Percentiles rank a stretch among this genome's conserved stretches.
These are phyloP conservation scores for Morinoia aosen DNA, from an alignment of 2,888 invertebrate genomes.

Conservation along the genomic window DNA sequence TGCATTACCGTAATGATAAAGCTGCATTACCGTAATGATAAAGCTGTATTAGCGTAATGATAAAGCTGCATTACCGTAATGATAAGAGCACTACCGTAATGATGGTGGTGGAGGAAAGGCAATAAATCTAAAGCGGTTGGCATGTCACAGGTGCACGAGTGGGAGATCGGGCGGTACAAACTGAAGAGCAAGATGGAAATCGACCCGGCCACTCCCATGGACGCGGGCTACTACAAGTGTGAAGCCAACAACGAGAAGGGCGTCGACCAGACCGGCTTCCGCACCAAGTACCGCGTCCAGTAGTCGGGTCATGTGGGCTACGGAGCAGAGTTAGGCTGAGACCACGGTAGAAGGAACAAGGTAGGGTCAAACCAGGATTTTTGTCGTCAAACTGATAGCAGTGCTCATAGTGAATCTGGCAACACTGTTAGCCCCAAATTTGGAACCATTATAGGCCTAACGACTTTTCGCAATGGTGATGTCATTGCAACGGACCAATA, in stretches of 20 bases:
- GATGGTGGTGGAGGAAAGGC: background rate
- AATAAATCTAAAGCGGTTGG: background rate
- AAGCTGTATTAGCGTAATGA: background rate
- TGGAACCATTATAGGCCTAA: too few species aligned
- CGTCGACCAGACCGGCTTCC: slow-evolving; percentile 76
- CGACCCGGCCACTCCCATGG: slow-evolving; percentile 95
- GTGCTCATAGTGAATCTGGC: too few species aligned
- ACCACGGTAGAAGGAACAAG: too few species aligned
- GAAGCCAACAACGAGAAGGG: slow-evolving; percentile 95
- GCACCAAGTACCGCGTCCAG: slow-evolving; percentile 45
- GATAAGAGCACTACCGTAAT: background rate
- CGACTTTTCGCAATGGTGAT: too few species aligned
- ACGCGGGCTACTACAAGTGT: slow-evolving; percentile 94
- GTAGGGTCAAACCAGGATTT: too few species aligned
- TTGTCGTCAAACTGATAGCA: too few species aligned
- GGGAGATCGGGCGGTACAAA: slow-evolving; percentile 83
- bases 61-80: background rate
- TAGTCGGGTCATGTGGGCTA: background rate
- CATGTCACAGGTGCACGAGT: slow-evolving; percentile 78
- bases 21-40: background rate
- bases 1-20: background rate
- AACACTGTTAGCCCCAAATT: too few species aligned
- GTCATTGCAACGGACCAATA: too few species aligned
- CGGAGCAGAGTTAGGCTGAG: background rate
- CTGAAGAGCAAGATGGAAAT: slow-evolving; percentile 91